These are phyloP conservation scores for Dyspetes luteomarginatus DNA, from an alignment of 2,888 invertebrate species.

Conservation along the genomic window DNA sequence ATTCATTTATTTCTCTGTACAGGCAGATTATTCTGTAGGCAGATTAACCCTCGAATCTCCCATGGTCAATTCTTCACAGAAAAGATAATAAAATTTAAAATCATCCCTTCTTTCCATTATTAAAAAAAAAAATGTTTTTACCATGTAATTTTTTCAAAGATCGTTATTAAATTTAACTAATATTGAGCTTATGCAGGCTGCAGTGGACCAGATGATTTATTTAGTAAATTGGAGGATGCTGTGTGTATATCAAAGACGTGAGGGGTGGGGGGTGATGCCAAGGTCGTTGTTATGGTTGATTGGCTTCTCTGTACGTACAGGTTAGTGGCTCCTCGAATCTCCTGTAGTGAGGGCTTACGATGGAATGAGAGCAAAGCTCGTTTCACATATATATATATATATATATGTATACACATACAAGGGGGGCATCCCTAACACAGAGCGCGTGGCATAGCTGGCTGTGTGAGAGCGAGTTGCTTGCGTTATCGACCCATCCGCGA, in stretches of 20 bases:
- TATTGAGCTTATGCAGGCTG: too few species aligned
- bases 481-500: conserved; percentile 82
- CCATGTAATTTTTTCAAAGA: too few species aligned
- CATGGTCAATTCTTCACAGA: too few species aligned
- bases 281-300: conserved; percentile 66
- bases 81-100: too few species aligned
- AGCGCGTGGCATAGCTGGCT: conserved; percentile 73
- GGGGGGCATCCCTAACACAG: not conserved
- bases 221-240: too few species aligned
- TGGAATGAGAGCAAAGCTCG: conserved; percentile 80
- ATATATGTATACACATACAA: not conserved
- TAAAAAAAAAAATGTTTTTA: too few species aligned
- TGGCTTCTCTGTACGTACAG: conserved; percentile 71
- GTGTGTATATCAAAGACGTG: conserved; percentile 25
- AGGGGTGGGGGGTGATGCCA: conserved; percentile 21
- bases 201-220: too few species aligned
- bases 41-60: too few species aligned
- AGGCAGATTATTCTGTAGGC: conserved; percentile 62
- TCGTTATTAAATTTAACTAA: too few species aligned
- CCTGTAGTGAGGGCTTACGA: conserved; percentile 79
- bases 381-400: conserved; percentile 60
- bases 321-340: conserved; percentile 74
- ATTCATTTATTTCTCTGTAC: conserved; percentile 70
- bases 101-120: too few species aligned
- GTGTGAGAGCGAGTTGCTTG: conserved; percentile 74